Percentiles rank a stretch among this genome's conserved stretches.
phyloP scores from a whole-genome alignment of 2,888 invertebrate species.

The Hirtodrosophila histrioides region DNA sequence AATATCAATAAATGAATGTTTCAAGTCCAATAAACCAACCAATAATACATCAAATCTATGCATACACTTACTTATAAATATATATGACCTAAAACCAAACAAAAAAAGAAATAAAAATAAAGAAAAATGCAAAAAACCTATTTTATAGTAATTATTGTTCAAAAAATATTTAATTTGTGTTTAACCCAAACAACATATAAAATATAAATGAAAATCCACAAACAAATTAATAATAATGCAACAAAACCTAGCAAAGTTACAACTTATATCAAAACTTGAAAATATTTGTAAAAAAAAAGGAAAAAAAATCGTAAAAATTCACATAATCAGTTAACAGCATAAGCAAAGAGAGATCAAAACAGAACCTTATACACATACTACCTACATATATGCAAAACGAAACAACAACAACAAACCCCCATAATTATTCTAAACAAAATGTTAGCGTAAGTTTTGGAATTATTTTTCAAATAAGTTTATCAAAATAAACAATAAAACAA shows the following conservation, averaged over 20 bases:
- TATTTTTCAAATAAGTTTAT: constrained; percentile 59
- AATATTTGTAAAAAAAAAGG: constrained; percentile 56
- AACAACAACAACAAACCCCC: constrained; percentile 51
- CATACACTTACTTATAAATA: constrained; percentile 58
- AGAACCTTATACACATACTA: constrained; percentile 49
- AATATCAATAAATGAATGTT: constrained; percentile 53
- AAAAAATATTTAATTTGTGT: constrained; percentile 56
- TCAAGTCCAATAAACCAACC: constrained; percentile 67
- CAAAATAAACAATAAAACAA: constrained; percentile 44
- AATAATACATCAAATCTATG: constrained; percentile 62
- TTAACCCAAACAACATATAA: constrained; percentile 36
- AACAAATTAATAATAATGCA: constrained; percentile 46
- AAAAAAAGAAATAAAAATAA: constrained; percentile 28
- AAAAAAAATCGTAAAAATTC: constrained; percentile 52
- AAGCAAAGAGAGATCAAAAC: constrained; percentile 37
- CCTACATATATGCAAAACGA: constrained; percentile 29
- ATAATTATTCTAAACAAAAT: constrained; percentile 63
- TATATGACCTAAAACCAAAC: constrained; percentile 49
- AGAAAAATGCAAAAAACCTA: constrained; percentile 48
- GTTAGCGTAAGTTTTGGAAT: constrained; percentile 73
- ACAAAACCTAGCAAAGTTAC: constrained; percentile 38
- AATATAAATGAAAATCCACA: constrained; percentile 35
- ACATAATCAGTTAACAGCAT: constrained; percentile 34
- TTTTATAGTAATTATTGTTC: constrained; percentile 52
- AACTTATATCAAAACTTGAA: constrained; percentile 35